A percentile compares a stretch with the other conserved stretches of the same genome.
Evolutionary conservation across 64 coral and sea anemone species (phyloP).

Genomic region (Dendrophyllia cribrosa): DNA sequence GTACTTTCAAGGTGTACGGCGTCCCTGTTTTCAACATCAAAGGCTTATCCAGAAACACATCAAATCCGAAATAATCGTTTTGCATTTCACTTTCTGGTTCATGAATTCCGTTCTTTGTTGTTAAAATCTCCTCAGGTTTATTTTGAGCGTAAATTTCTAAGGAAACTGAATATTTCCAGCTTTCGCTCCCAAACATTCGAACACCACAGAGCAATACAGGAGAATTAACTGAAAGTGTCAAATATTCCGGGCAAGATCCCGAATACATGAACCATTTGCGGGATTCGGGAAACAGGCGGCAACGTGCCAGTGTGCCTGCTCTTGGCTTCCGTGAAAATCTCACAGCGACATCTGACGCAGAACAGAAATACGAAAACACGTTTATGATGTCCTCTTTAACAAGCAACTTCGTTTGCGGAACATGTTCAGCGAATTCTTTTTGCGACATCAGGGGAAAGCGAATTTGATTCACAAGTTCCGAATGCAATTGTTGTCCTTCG

Average conservation of each 20-base stretch:
- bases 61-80: constrained; percentile 64
- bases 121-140: constrained; percentile 1
- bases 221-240: constrained; percentile 68
- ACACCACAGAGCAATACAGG: constrained; percentile 63
- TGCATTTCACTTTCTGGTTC: constrained; percentile 26
- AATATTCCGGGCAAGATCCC: constrained; percentile 58
- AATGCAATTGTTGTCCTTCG: neutral
- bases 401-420: constrained; percentile 56
- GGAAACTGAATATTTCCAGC: constrained; percentile 38
- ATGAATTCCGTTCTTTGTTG: constrained; percentile 30
- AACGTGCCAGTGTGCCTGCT: constrained; percentile 47
- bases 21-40: constrained; percentile 1
- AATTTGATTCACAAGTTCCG: constrained; percentile 44
- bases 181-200: constrained; percentile 74
- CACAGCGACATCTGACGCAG: constrained; percentile 7
- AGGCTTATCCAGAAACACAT: constrained; percentile 56
- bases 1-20: constrained; percentile 44
- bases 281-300: constrained; percentile 38
- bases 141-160: constrained; percentile 38
- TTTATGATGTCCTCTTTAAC: constrained; percentile 59
- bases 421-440: constrained; percentile 61
- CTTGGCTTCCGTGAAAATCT: constrained; percentile 52
- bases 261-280: constrained; percentile 77
- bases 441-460: constrained; percentile 87
- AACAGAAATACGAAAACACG: constrained; percentile 64